Evolutionary conservation across 2,797 vertebrate genomes (phyloP).

Genomic region (Pogonophryne albipinna): DNA sequence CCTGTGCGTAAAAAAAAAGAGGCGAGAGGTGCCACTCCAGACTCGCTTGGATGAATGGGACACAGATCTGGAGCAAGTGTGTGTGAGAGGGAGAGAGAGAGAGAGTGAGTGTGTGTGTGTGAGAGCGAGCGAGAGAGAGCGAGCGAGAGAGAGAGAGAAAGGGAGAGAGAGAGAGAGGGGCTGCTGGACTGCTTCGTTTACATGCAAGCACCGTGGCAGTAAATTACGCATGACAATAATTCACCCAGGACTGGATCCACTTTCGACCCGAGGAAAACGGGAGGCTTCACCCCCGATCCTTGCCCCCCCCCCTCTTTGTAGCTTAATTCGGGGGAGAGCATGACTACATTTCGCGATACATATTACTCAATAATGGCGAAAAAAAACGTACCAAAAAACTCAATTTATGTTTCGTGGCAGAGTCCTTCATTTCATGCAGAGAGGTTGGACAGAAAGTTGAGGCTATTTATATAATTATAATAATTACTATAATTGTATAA

Average conservation of each 20-base stretch:
- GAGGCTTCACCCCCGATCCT: slow-evolving; percentile 17
- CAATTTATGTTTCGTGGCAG: not conserved
- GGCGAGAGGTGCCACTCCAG: slow-evolving; percentile 64
- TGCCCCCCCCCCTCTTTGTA: slow-evolving; percentile 11
- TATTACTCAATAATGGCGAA: not conserved
- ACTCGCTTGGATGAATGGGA: slow-evolving; percentile 58
- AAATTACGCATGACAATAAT: slow-evolving; percentile 74
- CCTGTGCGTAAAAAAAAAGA: slow-evolving; percentile 48
- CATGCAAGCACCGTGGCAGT: slow-evolving; percentile 58
- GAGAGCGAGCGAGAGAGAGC: slow-evolving; percentile 31
- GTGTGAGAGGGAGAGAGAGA: slow-evolving; percentile 28
- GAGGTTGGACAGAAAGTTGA: slow-evolving; percentile 6
- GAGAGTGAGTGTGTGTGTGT: slow-evolving; percentile 28
- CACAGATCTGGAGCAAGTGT: slow-evolving; percentile 33
- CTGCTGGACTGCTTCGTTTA: slow-evolving; percentile 57
- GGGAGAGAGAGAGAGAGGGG: slow-evolving; percentile 3
- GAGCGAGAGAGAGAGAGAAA: slow-evolving; percentile 8
- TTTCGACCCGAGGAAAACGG: slow-evolving; percentile 31
- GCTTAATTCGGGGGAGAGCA: not conserved
- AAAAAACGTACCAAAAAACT: slow-evolving; percentile 6
- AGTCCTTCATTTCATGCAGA: not conserved
- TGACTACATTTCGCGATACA: not conserved
- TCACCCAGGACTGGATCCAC: slow-evolving; percentile 67
- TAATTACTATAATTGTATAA: not conserved
- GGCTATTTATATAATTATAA: not conserved